These are phyloP conservation scores for Caenorhabditis sulstoni DNA, from an alignment of 2,888 invertebrate genomes.

Conservation along the genomic window DNA sequence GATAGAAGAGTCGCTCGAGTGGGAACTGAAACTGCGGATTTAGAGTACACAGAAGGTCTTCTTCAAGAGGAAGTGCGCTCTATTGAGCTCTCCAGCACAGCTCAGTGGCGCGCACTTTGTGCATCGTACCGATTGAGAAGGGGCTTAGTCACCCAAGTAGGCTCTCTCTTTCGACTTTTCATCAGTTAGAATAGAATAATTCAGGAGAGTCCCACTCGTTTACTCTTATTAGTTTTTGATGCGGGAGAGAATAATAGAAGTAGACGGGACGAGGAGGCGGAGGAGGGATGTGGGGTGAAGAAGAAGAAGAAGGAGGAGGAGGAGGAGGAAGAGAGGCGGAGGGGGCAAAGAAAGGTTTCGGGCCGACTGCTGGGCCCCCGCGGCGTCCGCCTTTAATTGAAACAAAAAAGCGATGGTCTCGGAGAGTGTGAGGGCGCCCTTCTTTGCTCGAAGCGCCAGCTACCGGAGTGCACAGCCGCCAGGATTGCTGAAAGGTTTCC, in stretches of 20 bases:
- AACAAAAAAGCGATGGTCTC: neutral
- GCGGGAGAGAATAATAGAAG: neutral
- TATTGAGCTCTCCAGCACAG: too few species aligned
- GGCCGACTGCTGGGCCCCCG: constrained; percentile 8
- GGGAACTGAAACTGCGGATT: constrained; percentile 17
- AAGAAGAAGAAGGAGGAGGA: constrained; percentile 5
- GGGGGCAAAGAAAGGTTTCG: neutral
- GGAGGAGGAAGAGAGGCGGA: neutral
- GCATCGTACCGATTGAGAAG: constrained; percentile 40
- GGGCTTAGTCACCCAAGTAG: constrained; percentile 52
- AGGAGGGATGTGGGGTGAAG: neutral
- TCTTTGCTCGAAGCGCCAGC: too few species aligned
- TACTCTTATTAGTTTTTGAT: neutral
- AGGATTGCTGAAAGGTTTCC: constrained; percentile 8
- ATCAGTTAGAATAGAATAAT: constrained; percentile 22
- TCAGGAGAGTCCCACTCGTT: too few species aligned
- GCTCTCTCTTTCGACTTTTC: constrained; percentile 41
- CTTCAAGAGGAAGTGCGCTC: too few species aligned
- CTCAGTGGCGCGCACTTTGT: too few species aligned
- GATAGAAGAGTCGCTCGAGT: constrained; percentile 45
- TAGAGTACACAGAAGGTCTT: neutral
- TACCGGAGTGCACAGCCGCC: too few species aligned
- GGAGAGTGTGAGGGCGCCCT: constrained; percentile 27
- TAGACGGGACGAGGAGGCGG: constrained; percentile 6
- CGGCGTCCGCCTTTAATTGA: constrained; percentile 33